These are phyloP conservation scores for Tamias sibiricus DNA, from an alignment of 2,113 vertebrate genomes.

Conservation along the genomic window DNA sequence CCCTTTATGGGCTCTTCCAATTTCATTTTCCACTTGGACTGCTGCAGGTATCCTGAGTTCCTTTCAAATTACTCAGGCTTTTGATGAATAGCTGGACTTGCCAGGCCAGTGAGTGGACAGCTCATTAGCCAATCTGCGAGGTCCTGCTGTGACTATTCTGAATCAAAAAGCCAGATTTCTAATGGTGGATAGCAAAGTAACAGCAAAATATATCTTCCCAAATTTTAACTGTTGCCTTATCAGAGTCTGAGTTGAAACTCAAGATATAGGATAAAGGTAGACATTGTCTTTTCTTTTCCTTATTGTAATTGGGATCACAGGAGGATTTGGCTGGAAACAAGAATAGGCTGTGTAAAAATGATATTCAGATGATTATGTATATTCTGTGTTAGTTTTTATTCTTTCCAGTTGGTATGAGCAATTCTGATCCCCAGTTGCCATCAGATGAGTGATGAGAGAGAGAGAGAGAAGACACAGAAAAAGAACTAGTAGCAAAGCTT, in stretches of 20 bases:
- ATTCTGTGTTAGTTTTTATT: constrained; percentile 52
- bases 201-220: constrained; percentile 80
- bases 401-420: background rate
- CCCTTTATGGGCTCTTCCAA: constrained; percentile 79
- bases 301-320: constrained; percentile 75
- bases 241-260: constrained; percentile 45
- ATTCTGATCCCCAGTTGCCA: constrained; percentile 10
- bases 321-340: constrained; percentile 71
- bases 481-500: background rate
- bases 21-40: constrained; percentile 81
- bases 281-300: constrained; percentile 77
- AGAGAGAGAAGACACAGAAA: background rate
- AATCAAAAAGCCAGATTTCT: constrained; percentile 80
- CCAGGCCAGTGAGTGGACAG: constrained; percentile 84
- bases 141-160: constrained; percentile 84
- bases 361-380: constrained; percentile 43
- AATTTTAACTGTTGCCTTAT: constrained; percentile 74
- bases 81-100: constrained; percentile 83
- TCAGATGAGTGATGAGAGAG: background rate
- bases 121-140: constrained; percentile 85
- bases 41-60: constrained; percentile 72
- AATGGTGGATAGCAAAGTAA: constrained; percentile 84
- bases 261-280: background rate
- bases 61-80: constrained; percentile 75
- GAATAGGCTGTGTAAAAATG: constrained; percentile 28